Conservation (phyloP, 2,888 invertebrate genomes). For the Eledone cirrhosa region DNA sequence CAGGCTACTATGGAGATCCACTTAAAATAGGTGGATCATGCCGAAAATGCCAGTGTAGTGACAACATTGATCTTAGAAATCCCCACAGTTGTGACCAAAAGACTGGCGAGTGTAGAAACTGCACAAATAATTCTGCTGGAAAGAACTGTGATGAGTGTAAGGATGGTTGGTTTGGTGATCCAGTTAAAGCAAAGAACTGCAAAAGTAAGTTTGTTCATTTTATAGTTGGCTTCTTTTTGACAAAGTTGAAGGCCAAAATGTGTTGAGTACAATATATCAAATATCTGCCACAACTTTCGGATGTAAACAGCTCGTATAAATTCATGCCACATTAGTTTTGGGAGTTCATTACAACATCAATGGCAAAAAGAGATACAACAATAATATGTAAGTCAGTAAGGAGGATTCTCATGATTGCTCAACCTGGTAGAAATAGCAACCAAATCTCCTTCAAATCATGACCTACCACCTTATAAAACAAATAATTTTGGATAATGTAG, state of each 20-base stretch:
- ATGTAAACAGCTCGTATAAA: too few species aligned
- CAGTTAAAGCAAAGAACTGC: conserved; percentile 58
- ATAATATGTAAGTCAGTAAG: too few species aligned
- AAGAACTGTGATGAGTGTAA: conserved; percentile 74
- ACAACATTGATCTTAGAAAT: conserved; percentile 73
- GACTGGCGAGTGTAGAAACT: conserved; percentile 87
- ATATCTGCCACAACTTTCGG: too few species aligned
- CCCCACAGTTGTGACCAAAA: conserved; percentile 77
- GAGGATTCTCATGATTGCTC: too few species aligned
- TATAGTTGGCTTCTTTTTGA: not conserved
- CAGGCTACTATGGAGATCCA: conserved; percentile 77
- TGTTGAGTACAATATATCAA: too few species aligned
- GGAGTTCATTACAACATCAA: too few species aligned
- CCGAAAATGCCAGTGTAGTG: conserved; percentile 84
- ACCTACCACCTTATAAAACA: too few species aligned
- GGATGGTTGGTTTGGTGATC: conserved; percentile 65
- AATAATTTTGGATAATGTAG: too few species aligned
- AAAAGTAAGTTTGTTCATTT: conserved; percentile 48
- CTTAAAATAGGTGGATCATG: conserved; percentile 75
- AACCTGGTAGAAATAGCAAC: too few species aligned
- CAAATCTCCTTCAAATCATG: too few species aligned
- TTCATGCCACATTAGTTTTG: too few species aligned
- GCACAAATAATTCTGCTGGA: conserved; percentile 80
- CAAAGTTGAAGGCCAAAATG: not conserved
- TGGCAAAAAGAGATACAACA: too few species aligned